Evolutionary conservation across 1,140 invertebrate species (phyloP), one percentile per base, ranked within the genome.

Genomic region (Cherax destructor): DNA sequence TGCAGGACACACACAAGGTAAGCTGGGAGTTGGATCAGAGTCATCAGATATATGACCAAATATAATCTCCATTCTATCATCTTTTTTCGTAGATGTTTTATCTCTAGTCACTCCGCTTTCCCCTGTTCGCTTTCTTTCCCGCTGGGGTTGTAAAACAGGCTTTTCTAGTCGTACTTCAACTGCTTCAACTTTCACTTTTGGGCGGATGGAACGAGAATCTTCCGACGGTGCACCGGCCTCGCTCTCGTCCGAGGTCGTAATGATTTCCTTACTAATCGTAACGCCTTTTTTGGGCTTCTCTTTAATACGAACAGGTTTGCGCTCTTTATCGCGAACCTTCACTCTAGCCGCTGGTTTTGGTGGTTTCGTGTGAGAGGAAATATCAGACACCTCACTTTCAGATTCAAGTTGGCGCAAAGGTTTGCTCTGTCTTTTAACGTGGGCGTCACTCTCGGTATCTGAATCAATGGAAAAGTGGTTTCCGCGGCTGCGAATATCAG

Each of bases 1-100:
- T 30, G 79, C 56, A 59, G 85, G 76, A 80, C 76, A 56, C 13
- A 59, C 76, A 94, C 0, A 86, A 9, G 87, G 76, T 30, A 89
- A 52, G 21, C 77, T 84, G 24, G 77, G 79, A 61, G 93, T 94
- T 41, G 92, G 77, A 86, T 94, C 94, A 16, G 94, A 94, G 91
- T 98, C 97, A 94, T 98, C 97, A 0, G 97, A 97, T 52, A 98
- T 95, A 1, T 97, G 97, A 5, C 97, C 97, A 94, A 98, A 98
- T 87, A 98, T 98, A 93, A 97, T 97, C 94, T 98, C 97, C 96
- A 98, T 97, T 94, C 97, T 96, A 74, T 97, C 96, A 85, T 96
- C 96, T 59, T 87, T 91, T 56, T 91, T 92, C 4, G 90, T 87
- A 50, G 90, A 59, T 24, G 84, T 74, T 30, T 90, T 90, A 86